These are phyloP conservation scores for Phyllostomus hastatus DNA, from an alignment of 2,113 vertebrate species.

Conservation along the genomic window DNA sequence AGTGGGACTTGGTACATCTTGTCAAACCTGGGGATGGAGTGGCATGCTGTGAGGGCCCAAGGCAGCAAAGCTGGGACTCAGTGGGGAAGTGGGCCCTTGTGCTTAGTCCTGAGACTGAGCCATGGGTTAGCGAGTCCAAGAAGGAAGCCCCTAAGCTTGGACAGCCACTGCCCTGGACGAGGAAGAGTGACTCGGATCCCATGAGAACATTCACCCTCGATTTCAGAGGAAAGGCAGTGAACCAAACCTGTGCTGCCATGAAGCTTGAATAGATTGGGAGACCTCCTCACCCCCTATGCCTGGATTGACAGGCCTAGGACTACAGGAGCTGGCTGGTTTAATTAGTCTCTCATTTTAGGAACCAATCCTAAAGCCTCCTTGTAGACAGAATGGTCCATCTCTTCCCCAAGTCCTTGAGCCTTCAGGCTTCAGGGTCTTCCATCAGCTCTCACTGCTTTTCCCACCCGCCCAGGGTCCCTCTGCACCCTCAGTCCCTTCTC, in stretches of 20 bases:
- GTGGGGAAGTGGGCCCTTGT: background rate
- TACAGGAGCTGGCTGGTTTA: background rate
- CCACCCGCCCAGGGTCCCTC: background rate
- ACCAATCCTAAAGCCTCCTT: conserved; percentile 5
- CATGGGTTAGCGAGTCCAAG: background rate
- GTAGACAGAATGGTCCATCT: background rate
- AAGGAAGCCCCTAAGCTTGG: background rate
- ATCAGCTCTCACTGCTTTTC: conserved; percentile 1
- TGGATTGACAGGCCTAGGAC: background rate
- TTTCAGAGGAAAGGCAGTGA: conserved; percentile 25
- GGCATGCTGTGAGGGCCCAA: conserved; percentile 43
- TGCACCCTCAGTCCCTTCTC: conserved; percentile 6
- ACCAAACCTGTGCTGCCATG: background rate
- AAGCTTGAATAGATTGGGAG: background rate
- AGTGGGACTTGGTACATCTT: conserved; percentile 89
- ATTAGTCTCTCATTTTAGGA: conserved; percentile 42
- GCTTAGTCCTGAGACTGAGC: conserved; percentile 2
- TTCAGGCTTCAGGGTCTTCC: background rate
- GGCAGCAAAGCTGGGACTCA: background rate
- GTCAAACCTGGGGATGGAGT: conserved; percentile 69
- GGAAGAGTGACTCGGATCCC: conserved; percentile 20
- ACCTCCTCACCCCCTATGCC: background rate
- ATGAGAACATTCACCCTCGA: background rate
- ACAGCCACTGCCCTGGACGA: background rate
- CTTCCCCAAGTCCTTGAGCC: background rate